Evolutionary conservation across 2,888 invertebrate species (phyloP).

Genomic region (Tryphoninae sp.): DNA sequence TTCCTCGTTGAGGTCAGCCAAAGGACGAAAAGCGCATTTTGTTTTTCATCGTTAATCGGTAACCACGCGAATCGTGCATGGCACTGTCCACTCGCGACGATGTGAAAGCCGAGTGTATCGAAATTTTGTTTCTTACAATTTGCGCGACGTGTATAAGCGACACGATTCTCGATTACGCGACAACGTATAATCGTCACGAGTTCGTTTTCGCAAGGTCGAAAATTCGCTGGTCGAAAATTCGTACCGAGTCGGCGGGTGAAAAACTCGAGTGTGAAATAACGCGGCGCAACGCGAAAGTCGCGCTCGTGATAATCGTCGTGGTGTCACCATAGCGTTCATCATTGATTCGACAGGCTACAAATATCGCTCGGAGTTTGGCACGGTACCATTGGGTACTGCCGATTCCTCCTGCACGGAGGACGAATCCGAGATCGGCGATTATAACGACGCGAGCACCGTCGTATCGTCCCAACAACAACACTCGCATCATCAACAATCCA

Average conservation of each 20-base stretch:
- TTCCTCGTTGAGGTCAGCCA: conserved; percentile 6
- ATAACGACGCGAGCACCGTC: conserved; percentile 32
- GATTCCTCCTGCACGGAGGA: conserved; percentile 67
- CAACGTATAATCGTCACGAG: not conserved
- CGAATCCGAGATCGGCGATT: conserved; percentile 59
- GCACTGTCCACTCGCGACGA: conserved; percentile 46
- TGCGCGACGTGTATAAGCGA: not conserved
- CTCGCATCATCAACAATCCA: conserved; percentile 62
- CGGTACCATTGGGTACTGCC: conserved; percentile 69
- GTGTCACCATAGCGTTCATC: conserved; percentile 70
- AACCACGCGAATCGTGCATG: conserved; percentile 38
- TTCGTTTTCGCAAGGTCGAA: not conserved
- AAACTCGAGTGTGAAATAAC: not conserved
- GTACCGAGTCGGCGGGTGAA: not conserved
- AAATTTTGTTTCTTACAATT: not conserved
- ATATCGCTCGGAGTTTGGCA: conserved; percentile 78
- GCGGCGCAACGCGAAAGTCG: not conserved
- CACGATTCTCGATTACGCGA: conserved; percentile 4
- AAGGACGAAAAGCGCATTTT: not conserved
- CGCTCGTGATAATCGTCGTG: conserved; percentile 32
- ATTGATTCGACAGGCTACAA: conserved; percentile 80
- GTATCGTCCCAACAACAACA: conserved; percentile 12
- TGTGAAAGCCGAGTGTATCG: conserved; percentile 19
- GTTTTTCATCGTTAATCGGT: conserved; percentile 13
- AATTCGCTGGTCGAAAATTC: conserved; percentile 20